Percentiles rank a stretch among this genome's conserved stretches.
Evolutionary conservation across 1,140 invertebrate species (phyloP).

Genomic region (Bombus picipes): DNA sequence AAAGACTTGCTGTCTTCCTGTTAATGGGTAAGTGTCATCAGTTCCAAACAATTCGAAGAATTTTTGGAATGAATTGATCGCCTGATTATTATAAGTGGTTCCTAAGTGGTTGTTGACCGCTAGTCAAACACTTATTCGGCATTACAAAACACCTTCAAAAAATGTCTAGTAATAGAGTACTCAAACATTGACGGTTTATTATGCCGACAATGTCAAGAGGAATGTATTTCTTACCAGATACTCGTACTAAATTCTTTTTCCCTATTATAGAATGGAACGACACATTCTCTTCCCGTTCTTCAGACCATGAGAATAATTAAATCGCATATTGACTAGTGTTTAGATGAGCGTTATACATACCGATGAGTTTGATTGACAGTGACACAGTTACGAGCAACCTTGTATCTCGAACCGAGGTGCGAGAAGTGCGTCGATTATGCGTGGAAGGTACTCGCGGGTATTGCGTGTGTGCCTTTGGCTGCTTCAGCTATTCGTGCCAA

Average conservation of each 20-base stretch:
- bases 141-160: neutral
- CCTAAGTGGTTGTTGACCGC: neutral
- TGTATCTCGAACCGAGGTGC: conserved; percentile 59
- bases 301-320: conserved; percentile 63
- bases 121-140: neutral
- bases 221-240: neutral
- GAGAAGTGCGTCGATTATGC: conserved; percentile 59
- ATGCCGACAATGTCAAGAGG: neutral
- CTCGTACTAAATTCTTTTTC: neutral
- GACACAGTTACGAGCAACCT: conserved; percentile 78
- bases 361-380: conserved; percentile 79
- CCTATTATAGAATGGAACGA: neutral
- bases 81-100: neutral
- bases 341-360: conserved; percentile 76
- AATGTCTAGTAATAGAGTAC: neutral
- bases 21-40: neutral
- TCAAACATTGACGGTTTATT: neutral
- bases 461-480: conserved; percentile 32
- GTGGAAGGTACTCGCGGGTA: conserved; percentile 34
- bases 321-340: conserved; percentile 72
- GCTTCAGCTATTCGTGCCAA: conserved; percentile 31
- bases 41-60: neutral
- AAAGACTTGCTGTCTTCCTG: too few species aligned
- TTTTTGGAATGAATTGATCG: too few species aligned
- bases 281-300: neutral